These are phyloP conservation scores for Saxicola maurus DNA, from an alignment of 2,797 vertebrate species.

Conservation along the genomic window DNA sequence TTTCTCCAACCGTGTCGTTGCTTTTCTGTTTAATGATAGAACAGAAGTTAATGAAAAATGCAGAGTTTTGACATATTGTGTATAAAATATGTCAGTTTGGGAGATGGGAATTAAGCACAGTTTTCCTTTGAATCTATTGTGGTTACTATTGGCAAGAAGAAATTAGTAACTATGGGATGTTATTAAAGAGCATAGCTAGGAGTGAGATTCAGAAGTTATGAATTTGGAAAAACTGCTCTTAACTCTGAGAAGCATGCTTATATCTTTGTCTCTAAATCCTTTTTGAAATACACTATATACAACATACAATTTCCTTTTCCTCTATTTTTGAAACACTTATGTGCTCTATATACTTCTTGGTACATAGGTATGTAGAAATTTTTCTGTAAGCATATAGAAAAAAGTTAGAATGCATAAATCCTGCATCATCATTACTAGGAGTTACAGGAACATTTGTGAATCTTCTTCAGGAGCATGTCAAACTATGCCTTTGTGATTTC, in stretches of 20 bases:
- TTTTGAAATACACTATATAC: neutral
- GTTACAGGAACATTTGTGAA: neutral
- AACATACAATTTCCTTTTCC: neutral
- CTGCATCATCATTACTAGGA: neutral
- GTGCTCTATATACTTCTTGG: neutral
- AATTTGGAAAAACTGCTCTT: conserved; percentile 22
- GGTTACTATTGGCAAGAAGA: neutral
- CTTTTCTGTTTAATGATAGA: conserved; percentile 57
- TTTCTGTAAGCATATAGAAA: neutral
- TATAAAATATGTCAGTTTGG: conserved; percentile 33
- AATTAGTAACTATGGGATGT: neutral
- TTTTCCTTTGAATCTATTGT: conserved; percentile 33
- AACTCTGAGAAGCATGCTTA: neutral
- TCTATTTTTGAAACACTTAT: neutral
- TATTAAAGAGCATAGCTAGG: neutral
- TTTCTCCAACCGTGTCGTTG: conserved; percentile 41
- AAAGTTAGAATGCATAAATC: neutral
- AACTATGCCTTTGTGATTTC: neutral
- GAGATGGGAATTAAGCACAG: neutral
- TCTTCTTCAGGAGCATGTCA: neutral
- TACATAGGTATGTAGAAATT: neutral
- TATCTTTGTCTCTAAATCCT: neutral
- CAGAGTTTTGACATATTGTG: conserved; percentile 44
- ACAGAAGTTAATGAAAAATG: conserved; percentile 57
- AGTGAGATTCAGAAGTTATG: neutral